phyloP scores from a whole-genome alignment of 1,140 invertebrate genomes.

The Parasteatoda tepidariorum region DNA sequence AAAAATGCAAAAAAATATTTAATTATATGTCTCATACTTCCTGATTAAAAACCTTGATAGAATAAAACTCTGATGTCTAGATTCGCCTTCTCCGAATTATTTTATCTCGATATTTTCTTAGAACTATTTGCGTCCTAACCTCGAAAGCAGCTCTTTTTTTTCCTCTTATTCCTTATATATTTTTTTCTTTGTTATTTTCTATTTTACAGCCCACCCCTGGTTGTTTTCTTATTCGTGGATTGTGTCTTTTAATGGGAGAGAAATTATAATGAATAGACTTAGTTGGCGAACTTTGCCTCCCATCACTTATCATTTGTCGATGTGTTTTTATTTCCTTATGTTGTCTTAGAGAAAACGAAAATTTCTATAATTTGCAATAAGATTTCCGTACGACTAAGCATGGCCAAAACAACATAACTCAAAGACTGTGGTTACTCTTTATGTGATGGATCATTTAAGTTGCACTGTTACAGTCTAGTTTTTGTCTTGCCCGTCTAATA shows the following conservation, averaged over 20 bases:
- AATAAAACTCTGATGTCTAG: too few species aligned
- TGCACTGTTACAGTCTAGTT: constrained; percentile 11
- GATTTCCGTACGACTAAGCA: neutral
- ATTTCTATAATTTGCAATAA: constrained; percentile 46
- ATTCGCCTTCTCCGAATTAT: constrained; percentile 20
- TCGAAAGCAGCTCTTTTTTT: neutral
- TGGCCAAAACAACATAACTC: constrained; percentile 24
- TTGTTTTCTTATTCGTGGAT: too few species aligned
- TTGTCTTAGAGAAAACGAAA: constrained; percentile 20
- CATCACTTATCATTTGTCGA: neutral
- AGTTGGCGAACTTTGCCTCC: constrained; percentile 11
- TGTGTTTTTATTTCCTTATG: constrained; percentile 35
- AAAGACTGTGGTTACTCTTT: constrained; percentile 35
- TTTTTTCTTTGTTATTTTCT: neutral
- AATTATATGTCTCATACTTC: too few species aligned
- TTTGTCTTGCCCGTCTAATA: constrained; percentile 12
- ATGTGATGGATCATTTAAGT: constrained; percentile 49
- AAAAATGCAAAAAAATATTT: too few species aligned
- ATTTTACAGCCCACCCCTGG: too few species aligned
- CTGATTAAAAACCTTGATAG: too few species aligned
- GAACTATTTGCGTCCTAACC: neutral
- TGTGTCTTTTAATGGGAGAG: too few species aligned
- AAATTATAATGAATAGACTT: neutral
- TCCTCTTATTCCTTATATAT: neutral
- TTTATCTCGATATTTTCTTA: constrained; percentile 8